A percentile compares a stretch with the other conserved stretches of the same genome.
phyloP scores from a whole-genome alignment of 2,113 vertebrate species.

The Plectropomus leopardus region DNA sequence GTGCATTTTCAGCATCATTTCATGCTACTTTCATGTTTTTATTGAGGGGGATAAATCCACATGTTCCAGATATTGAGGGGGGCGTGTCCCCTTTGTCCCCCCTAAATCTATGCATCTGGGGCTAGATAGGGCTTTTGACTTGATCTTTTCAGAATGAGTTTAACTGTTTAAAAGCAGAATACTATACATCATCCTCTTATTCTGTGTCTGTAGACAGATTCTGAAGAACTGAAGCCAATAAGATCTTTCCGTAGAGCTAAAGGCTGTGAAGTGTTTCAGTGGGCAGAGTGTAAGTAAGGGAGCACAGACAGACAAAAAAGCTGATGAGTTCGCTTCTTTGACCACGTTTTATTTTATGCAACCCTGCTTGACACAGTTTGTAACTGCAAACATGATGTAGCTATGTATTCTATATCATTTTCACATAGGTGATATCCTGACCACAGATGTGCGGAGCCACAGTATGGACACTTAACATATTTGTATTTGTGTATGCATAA shows the following conservation, averaged over 20 bases:
- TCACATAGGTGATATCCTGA: background rate
- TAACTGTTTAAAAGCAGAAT: conserved; percentile 6
- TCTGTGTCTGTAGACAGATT: background rate
- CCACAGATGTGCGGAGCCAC: background rate
- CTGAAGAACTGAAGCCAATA: background rate
- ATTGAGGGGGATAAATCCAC: too few relatives aligned
- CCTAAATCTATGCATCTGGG: too few relatives aligned
- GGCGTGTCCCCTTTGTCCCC: too few relatives aligned
- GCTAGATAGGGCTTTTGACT: background rate
- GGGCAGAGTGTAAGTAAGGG: background rate
- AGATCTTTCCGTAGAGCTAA: too few relatives aligned
- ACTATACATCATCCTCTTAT: background rate
- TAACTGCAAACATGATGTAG: background rate
- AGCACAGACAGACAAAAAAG: background rate
- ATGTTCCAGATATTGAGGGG: too few relatives aligned
- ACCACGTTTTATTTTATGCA: background rate
- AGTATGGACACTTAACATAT: background rate
- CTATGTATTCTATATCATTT: conserved; percentile 9
- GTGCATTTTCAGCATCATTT: too few relatives aligned
- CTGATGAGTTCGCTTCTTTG: background rate
- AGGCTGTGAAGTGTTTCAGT: background rate
- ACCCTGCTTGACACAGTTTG: background rate
- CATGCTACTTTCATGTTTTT: too few relatives aligned
- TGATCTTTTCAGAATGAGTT: background rate
- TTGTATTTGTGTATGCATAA: background rate